phyloP scores from a whole-genome alignment of 1,140 invertebrate genomes.

The Drosophila trapezifrons region DNA sequence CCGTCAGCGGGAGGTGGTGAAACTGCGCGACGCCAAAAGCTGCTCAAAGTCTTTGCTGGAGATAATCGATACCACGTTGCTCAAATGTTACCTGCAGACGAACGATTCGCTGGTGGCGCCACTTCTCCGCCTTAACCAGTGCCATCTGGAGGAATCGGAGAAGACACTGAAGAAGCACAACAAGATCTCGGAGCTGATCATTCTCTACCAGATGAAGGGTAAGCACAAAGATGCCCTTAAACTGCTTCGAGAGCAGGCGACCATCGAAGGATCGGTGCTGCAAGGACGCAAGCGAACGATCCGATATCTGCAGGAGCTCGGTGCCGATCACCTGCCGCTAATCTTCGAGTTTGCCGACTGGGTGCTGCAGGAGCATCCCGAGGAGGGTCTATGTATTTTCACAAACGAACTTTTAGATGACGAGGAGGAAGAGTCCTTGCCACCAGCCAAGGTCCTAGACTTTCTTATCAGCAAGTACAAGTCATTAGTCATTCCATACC shows the following conservation, averaged over 20 bases:
- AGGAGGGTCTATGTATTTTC: constrained; percentile 97
- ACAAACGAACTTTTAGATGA: constrained; percentile 91
- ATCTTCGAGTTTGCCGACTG: constrained; percentile 98
- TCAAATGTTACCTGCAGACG: constrained; percentile 98
- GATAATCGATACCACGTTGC: constrained; percentile 97
- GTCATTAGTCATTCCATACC: constrained; percentile 93
- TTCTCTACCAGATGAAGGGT: constrained; percentile 97
- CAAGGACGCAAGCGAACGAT: constrained; percentile 93
- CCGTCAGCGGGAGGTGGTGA: constrained; percentile 85
- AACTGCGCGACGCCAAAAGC: constrained; percentile 66
- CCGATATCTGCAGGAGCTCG: constrained; percentile 96
- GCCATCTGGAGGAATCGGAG: constrained; percentile 97
- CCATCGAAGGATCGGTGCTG: constrained; percentile 89
- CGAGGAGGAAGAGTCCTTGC: constrained; percentile 93
- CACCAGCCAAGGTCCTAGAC: constrained; percentile 94
- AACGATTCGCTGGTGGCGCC: constrained; percentile 97
- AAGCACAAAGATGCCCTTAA: constrained; percentile 96
- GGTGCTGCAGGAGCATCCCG: constrained; percentile 93
- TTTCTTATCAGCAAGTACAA: constrained; percentile 93
- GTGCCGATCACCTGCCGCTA: constrained; percentile 92
- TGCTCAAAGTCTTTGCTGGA: constrained; percentile 89
- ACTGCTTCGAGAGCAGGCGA: constrained; percentile 92
- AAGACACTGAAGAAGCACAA: constrained; percentile 93
- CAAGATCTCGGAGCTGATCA: constrained; percentile 97
- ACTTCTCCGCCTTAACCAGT: constrained; percentile 96